Base-by-base conservation (phyloP, 2,888 invertebrate species). In the Mycalesis mineus region DNA sequence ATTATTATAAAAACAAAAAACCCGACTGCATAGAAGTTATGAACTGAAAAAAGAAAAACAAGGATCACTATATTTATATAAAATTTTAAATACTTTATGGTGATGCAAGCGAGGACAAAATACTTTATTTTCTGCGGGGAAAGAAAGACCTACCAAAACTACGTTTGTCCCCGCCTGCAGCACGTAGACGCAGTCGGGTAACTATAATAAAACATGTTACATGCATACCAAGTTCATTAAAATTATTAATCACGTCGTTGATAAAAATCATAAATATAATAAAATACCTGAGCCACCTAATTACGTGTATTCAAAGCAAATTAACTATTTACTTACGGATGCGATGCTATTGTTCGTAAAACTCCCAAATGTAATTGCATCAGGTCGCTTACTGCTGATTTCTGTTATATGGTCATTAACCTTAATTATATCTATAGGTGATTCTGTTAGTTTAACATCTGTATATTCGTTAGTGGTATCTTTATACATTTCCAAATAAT, bases 401-500 rank as follows among this genome's bases (percentile, higher is more conserved):
- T 44, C 45, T 53, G 14, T 37, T 7, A 40, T 56, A 7, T 22
- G 5, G 14, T 48, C 37, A 49, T 40, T 48, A 42, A 47, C 14
- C 33, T 45, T 22, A 47, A 48, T 15, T 36, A 41, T 41, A 49
- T 57, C 28, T 40, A 42, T 42, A 29, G 57, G 39, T 0, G 31
- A 29, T 49, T 66, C 68, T n/a, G 77, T 78, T 1, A 69, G 52
- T 22, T 66, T 65, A 29, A 77, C 77, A 1, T 72, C 57, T 15
- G 72, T 62, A 41, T 75, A 71, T 68, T 87, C 87, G 58, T 82
- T 81, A 0, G 82, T 85, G 0, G 82, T 84, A 55, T 88, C 87
- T 66, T 84, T 86, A 55, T 85, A 88, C 8, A 84, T 56, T 7
- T 86, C 87, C 51, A 85, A 60, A 58, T 88, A 88, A 63, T 88